Evolutionary conservation across 1,140 invertebrate species (phyloP), one percentile per base, ranked within the genome.

Genomic region (Holotrichia oblita): DNA sequence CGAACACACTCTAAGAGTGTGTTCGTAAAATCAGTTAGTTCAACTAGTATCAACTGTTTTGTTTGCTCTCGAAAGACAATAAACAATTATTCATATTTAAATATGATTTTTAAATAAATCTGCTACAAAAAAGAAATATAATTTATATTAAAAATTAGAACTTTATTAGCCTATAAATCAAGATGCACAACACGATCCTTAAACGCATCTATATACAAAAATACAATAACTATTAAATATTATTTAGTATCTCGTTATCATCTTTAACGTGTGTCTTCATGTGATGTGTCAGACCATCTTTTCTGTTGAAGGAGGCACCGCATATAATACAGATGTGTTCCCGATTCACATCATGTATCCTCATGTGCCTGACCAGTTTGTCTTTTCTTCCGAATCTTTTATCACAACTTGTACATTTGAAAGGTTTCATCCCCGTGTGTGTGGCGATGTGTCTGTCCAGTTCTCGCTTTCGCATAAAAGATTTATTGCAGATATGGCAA

Each of bases 311-410:
- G n/a, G 82, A 80, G 8, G 79, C 80, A 4, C 77, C 76, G 77
- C 83, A 85, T 2, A 83, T 78, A n/a, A 74, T 48, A 77, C 83
- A 83, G n/a, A 76, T 81, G 74, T 81, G 81, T 73, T 83, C 80
- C 73, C 80, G 80, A 41, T 82, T 83, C 8, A 83, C 89, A 76
- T 91, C 90, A 80, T 91, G 91, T 80, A 90, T 91, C 77, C 90
- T 83, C 83, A 90, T 89, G 85, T 93, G 92, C 20, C 91, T 88
- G 20, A 91, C 89, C 78, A 93, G 84, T 84, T 93, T 92, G 81
- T 93, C 92, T 80, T 91, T 92, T 17, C 90, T 88, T 34, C 89
- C 91, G 81, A 93, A 93, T 77, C 89, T 89, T 81, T 91, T 91
- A 77, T 89, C 88, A 85, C 92, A 93, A 74, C 89, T 88, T 73